These are phyloP conservation scores for Pygmarrhopalites habei DNA, from an alignment of 1,140 invertebrate genomes.

Conservation along the genomic window DNA sequence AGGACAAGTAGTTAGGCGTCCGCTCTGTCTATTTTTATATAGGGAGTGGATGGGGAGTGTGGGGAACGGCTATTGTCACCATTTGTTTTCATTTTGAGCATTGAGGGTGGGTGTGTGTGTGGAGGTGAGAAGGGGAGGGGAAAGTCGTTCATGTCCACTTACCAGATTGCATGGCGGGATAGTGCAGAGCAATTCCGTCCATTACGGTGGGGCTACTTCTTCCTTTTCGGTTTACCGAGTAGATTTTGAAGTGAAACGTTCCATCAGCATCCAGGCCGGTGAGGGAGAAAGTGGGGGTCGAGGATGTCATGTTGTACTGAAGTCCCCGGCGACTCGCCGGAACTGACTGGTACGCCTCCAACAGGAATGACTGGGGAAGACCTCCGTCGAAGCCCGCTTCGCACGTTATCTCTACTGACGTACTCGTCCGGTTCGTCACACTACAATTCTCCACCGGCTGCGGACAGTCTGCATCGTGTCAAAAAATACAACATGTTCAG, in stretches of 20 bases:
- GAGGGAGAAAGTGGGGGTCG: constrained; percentile 60
- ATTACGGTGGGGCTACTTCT: constrained; percentile 60
- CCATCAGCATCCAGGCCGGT: constrained; percentile 65
- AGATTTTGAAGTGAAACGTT: constrained; percentile 63
- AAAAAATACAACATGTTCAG: no score
- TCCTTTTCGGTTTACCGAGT: constrained; percentile 71
- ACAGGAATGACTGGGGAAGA: constrained; percentile 56
- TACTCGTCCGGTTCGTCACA: constrained; percentile 63
- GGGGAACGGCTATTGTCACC: constrained; percentile 36
- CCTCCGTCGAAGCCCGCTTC: constrained; percentile 75
- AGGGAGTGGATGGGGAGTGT: constrained; percentile 13
- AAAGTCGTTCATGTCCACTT: constrained; percentile 42
- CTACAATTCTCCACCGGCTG: constrained; percentile 66
- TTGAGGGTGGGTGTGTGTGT: neutral
- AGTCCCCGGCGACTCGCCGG: constrained; percentile 45
- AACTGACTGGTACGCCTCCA: constrained; percentile 41
- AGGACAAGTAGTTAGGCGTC: no score
- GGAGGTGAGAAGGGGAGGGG: constrained; percentile 1
- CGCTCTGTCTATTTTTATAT: no score
- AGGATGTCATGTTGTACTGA: constrained; percentile 57
- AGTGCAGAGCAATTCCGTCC: constrained; percentile 65
- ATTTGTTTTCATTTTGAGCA: constrained; percentile 38
- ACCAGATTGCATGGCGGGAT: constrained; percentile 75
- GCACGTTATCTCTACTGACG: constrained; percentile 65
- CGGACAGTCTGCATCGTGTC: constrained; percentile 50